A percentile compares a stretch with the other conserved stretches of the same genome.
Conservation (phyloP, 2,113 vertebrate species). For the Ondatra zibethicus region DNA sequence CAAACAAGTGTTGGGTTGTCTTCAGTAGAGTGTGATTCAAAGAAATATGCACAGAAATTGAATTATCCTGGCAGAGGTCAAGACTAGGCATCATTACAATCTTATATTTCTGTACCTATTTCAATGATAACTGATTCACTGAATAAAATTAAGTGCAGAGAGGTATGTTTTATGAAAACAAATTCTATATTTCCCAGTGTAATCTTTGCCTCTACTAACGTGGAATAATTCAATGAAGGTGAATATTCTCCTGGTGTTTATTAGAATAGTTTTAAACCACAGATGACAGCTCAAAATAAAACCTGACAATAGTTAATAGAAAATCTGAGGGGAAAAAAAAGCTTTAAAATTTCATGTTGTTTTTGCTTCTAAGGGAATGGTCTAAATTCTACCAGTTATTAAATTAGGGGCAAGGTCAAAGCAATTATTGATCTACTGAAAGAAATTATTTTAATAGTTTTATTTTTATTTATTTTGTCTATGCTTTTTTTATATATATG, state of each 20-base stretch:
- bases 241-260: background rate
- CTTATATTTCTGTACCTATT: background rate
- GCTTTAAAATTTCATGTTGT: background rate
- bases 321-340: background rate
- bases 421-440: background rate
- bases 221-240: background rate
- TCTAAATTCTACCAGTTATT: background rate
- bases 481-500: background rate
- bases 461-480: background rate
- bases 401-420: background rate
- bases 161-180: background rate
- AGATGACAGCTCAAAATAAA: background rate
- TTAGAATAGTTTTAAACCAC: background rate
- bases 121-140: background rate
- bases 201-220: background rate
- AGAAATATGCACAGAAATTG: background rate
- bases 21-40: background rate
- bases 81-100: background rate
- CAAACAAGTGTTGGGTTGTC: background rate
- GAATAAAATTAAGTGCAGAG: background rate
- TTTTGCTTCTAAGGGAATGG: background rate
- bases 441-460: background rate
- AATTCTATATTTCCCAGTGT: background rate
- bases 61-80: background rate
- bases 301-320: background rate